Conservation (phyloP, 2,113 vertebrate species). For the Hiodon alosoides region DNA sequence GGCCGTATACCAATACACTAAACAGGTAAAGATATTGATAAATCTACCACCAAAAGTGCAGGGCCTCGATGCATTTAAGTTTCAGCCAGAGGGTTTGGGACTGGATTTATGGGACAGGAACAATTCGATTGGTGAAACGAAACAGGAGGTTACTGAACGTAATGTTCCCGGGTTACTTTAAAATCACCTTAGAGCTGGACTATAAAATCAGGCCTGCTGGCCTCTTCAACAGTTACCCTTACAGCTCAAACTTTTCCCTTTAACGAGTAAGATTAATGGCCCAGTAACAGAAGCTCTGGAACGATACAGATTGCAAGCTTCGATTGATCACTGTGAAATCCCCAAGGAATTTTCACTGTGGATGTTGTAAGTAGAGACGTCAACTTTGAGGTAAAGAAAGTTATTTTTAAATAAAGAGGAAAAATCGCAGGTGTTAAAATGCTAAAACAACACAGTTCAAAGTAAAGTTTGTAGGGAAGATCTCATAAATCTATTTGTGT, state of each 20-base stretch:
- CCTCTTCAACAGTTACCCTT: background rate
- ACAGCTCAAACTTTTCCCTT: background rate
- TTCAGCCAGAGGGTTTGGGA: too few species aligned
- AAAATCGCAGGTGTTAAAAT: background rate
- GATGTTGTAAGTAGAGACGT: too few species aligned
- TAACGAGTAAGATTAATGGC: background rate
- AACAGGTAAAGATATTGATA: too few species aligned
- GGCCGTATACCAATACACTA: too few species aligned
- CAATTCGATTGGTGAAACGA: background rate
- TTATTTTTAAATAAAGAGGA: too few species aligned
- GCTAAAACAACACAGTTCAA: background rate
- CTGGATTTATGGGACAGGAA: background rate
- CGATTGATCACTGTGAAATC: background rate
- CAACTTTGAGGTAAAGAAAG: too few species aligned
- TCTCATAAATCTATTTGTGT: background rate
- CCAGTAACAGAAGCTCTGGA: background rate
- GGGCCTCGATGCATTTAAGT: too few species aligned
- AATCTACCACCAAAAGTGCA: too few species aligned
- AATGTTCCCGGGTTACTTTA: background rate
- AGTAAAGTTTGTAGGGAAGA: too few species aligned
- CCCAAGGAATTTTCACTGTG: background rate
- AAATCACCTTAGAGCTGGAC: background rate
- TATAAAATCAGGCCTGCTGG: background rate
- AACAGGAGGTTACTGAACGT: background rate
- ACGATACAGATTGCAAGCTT: background rate